These are phyloP conservation scores for Lithosia quadra DNA, from an alignment of 2,888 invertebrate genomes.

Conservation along the genomic window DNA sequence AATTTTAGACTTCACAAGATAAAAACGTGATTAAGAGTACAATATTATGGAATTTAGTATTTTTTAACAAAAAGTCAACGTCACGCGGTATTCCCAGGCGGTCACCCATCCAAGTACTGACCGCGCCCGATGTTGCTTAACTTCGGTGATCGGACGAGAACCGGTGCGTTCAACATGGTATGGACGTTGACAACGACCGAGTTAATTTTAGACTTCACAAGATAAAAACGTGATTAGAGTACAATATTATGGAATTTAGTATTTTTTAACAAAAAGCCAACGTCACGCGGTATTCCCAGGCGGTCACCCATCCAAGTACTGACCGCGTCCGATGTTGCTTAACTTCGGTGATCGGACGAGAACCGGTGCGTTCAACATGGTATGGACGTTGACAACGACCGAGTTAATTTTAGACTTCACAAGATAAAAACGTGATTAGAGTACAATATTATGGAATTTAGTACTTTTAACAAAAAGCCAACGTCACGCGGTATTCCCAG, in stretches of 20 bases:
- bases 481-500: constrained; percentile 72
- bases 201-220: no score
- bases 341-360: constrained; percentile 85
- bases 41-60: no score
- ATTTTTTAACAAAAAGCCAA: constrained; percentile 64
- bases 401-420: no score
- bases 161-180: constrained; percentile 76
- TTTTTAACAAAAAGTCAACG: constrained; percentile 62
- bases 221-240: not conserved
- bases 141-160: constrained; percentile 85
- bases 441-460: no score
- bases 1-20: no score
- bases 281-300: constrained; percentile 73
- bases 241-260: no score
- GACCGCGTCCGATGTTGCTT: constrained; percentile 83
- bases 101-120: constrained; percentile 85
- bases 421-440: no score
- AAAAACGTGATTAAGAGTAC: not conserved
- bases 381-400: constrained; percentile 66
- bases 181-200: constrained; percentile 61
- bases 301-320: constrained; percentile 85
- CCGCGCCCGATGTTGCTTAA: constrained; percentile 83
- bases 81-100: no score
- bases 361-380: constrained; percentile 77
- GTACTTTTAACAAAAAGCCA: constrained; percentile 62